Conservation (phyloP, 2,888 invertebrate species). For the Atherix ibis region DNA sequence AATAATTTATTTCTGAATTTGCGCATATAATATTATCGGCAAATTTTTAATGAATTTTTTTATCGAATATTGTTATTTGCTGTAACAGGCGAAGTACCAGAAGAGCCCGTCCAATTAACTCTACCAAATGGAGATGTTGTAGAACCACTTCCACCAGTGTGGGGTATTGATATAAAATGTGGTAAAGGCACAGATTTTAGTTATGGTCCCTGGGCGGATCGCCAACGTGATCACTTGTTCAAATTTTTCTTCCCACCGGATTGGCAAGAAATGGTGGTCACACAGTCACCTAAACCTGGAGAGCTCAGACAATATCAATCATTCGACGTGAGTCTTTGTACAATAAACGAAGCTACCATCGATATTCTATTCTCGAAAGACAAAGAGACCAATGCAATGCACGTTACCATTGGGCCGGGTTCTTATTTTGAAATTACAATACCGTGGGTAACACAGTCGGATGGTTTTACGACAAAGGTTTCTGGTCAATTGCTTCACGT, state of each 20-base stretch:
- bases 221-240: slow-evolving; percentile 87
- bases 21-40: no score
- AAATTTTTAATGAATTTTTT: not conserved
- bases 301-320: slow-evolving; percentile 77
- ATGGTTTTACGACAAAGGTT: slow-evolving; percentile 80
- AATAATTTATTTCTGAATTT: not conserved
- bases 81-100: slow-evolving; percentile 60
- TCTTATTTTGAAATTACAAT: slow-evolving; percentile 93
- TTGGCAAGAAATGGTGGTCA: slow-evolving; percentile 63
- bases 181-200: slow-evolving; percentile 87
- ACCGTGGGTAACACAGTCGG: slow-evolving; percentile 79
- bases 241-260: slow-evolving; percentile 91
- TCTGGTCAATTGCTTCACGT: slow-evolving; percentile 86
- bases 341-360: slow-evolving; percentile 82
- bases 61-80: not conserved
- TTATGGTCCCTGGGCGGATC: slow-evolving; percentile 98
- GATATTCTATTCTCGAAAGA: slow-evolving; percentile 92
- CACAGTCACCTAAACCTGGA: slow-evolving; percentile 69
- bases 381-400: slow-evolving; percentile 87
- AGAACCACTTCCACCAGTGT: slow-evolving; percentile 83
- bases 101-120: slow-evolving; percentile 76
- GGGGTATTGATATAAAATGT: slow-evolving; percentile 91
- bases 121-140: slow-evolving; percentile 87
- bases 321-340: slow-evolving; percentile 82
- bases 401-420: slow-evolving; percentile 87